Percentiles rank a stretch among this genome's conserved stretches.
These are phyloP conservation scores for Diuraphis noxia DNA, from an alignment of 1,140 invertebrate genomes.

Conservation along the genomic window DNA sequence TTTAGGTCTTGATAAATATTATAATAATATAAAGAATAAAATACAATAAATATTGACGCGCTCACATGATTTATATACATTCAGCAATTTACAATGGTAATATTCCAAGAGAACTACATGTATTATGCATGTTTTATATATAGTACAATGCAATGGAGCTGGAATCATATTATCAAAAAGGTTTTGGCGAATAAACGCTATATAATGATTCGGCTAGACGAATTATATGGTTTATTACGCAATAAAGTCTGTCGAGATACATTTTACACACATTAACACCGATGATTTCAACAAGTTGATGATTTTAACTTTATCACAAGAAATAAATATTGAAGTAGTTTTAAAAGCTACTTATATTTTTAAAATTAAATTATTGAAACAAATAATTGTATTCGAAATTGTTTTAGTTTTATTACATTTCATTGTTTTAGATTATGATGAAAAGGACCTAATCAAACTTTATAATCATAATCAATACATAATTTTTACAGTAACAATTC, in stretches of 20 bases:
- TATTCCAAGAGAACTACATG: background rate
- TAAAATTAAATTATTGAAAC: background rate
- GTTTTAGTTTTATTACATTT: background rate
- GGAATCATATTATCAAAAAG: slow-evolving; percentile 28
- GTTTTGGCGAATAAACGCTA: background rate
- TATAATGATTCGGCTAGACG: background rate
- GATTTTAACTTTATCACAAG: background rate
- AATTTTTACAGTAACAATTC: background rate
- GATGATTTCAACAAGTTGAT: background rate
- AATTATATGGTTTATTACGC: background rate
- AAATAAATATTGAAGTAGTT: background rate
- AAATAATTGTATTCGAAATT: background rate
- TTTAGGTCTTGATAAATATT: background rate
- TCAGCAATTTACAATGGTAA: background rate
- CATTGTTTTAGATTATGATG: background rate
- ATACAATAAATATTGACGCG: background rate
- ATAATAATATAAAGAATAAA: background rate
- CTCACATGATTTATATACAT: background rate
- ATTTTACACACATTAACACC: slow-evolving; percentile 27
- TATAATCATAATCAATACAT: background rate
- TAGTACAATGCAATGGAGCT: background rate
- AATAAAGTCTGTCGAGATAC: background rate
- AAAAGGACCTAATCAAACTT: background rate
- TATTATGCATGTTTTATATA: background rate
- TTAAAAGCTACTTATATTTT: background rate